Conservation (phyloP, 2,797 vertebrate genomes). For the Rhabdomys pumilio region DNA sequence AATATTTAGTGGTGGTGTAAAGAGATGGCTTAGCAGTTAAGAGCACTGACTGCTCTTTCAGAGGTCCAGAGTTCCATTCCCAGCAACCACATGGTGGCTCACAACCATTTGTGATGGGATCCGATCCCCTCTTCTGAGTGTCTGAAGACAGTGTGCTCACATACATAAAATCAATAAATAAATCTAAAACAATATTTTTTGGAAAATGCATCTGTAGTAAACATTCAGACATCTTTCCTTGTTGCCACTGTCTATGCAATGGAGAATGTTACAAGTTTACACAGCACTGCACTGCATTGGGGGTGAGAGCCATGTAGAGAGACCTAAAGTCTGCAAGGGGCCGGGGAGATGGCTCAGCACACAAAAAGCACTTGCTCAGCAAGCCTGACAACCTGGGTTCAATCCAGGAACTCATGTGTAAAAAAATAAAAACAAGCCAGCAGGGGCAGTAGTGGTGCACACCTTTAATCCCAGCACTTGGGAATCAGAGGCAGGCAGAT, state of each 20-base stretch:
- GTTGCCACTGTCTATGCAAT: background rate
- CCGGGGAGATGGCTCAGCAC: background rate
- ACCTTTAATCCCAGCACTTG: background rate
- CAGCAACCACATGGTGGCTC: background rate
- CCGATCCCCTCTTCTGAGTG: background rate
- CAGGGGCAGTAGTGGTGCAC: background rate
- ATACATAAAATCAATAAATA: background rate
- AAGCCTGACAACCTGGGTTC: background rate
- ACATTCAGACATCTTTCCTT: background rate
- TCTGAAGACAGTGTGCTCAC: background rate
- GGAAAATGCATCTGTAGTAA: background rate
- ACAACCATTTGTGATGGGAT: background rate
- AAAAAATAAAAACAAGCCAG: background rate
- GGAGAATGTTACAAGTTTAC: background rate
- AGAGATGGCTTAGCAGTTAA: background rate
- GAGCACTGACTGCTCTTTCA: background rate
- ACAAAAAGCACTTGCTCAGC: background rate
- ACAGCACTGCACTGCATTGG: background rate
- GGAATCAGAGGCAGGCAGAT: background rate
- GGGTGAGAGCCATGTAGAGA: background rate
- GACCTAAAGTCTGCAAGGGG: background rate
- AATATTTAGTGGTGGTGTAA: background rate
- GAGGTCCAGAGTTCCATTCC: background rate
- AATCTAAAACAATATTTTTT: background rate
- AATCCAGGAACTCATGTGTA: background rate